Conservation (phyloP, 92 coral and sea anemone species). For the Parazoanthus swiftii region DNA sequence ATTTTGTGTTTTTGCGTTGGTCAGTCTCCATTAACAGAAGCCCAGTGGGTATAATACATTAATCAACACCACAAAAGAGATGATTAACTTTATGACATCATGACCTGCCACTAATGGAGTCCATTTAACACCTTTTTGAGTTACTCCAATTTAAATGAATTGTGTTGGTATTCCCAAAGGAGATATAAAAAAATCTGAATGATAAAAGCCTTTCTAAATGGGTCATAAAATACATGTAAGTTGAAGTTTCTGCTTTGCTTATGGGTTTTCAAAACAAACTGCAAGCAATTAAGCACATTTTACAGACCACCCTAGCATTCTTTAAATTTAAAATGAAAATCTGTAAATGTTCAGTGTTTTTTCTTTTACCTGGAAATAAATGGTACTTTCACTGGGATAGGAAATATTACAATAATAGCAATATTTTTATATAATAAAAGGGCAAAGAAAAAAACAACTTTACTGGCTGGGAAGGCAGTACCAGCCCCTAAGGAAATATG, state of each 20-base stretch:
- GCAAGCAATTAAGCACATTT: background rate
- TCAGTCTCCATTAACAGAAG: background rate
- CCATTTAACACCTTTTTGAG: background rate
- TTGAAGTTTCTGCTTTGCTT: no score
- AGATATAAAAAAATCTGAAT: background rate
- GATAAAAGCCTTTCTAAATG: background rate
- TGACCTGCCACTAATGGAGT: background rate
- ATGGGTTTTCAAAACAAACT: background rate
- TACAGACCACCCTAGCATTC: background rate
- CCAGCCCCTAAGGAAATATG: no score
- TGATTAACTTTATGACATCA: constrained; percentile 13
- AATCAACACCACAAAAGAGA: constrained; percentile 11
- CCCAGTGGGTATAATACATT: background rate
- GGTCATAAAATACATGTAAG: background rate
- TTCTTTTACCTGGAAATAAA: no score
- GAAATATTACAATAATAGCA: background rate
- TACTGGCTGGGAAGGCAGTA: no score
- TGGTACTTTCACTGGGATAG: background rate
- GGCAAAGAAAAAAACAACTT: background rate
- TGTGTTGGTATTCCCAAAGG: constrained; percentile 19
- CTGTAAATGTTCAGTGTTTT: no score
- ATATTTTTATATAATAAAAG: background rate
- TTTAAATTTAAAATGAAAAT: no score
- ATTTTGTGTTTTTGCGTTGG: background rate
- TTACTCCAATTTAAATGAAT: background rate